phyloP scores from a whole-genome alignment of 2,113 vertebrate genomes.

The Pica pica region DNA sequence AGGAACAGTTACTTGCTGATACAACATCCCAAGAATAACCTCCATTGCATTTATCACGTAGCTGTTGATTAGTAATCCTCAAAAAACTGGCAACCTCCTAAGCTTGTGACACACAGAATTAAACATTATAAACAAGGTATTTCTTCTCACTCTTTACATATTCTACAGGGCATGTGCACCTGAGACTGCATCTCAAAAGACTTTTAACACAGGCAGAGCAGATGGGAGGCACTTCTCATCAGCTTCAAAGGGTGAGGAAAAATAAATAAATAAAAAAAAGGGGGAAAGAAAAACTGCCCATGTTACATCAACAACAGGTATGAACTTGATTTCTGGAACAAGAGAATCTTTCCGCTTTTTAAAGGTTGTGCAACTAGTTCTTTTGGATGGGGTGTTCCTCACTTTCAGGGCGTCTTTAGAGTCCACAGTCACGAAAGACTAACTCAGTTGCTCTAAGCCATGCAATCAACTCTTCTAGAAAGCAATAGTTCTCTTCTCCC shows the following conservation, averaged over 20 bases:
- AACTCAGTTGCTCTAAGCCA: not conserved
- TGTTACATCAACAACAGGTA: slow-evolving; percentile 69
- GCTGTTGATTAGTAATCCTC: not conserved
- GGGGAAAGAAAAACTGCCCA: not conserved
- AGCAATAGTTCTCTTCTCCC: not conserved
- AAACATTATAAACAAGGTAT: not conserved
- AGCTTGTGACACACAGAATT: not conserved
- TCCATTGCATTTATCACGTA: not conserved
- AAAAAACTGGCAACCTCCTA: not conserved
- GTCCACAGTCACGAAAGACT: slow-evolving; percentile 34
- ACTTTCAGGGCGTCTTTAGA: slow-evolving; percentile 28
- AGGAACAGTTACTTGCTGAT: not conserved
- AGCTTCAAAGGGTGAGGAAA: not conserved
- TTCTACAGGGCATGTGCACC: not conserved
- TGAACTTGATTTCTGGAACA: slow-evolving; percentile 65
- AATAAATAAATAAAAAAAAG: not conserved
- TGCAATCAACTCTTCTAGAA: not conserved
- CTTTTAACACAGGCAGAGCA: not conserved
- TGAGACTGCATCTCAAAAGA: not conserved
- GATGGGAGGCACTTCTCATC: not conserved
- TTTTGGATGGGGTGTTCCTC: slow-evolving; percentile 51
- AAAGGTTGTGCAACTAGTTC: slow-evolving; percentile 67
- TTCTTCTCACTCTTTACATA: not conserved
- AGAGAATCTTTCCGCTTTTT: slow-evolving; percentile 10
- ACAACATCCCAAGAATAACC: not conserved